Base-by-base conservation (phyloP, 1,140 invertebrate genomes). In the Venustaconcha ellipsiformis region DNA sequence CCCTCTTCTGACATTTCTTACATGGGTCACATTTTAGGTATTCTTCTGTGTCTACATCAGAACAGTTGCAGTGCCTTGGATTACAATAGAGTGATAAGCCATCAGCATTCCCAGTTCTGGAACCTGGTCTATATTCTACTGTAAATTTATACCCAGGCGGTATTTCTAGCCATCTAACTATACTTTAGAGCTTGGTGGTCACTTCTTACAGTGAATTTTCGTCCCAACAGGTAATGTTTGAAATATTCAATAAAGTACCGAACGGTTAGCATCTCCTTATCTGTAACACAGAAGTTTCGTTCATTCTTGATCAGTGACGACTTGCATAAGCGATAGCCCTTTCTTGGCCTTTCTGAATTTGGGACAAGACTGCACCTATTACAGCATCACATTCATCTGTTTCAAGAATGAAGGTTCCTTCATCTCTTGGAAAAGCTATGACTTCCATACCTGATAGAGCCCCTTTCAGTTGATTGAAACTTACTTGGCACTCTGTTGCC, bases 271-370 rank as follows among this genome's bases (percentile, higher is more conserved):
- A 26, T 1, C 26, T 26, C 26, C 26, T 26, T 26, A 26, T 26
- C 26, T 26, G 26, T 26, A 56, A 6, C 83, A 66, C 75, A 80
- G 92, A n/a, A 93, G 14, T 90, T 89, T 74, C 83, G 74, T 82
- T 93, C 90, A 15, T 89, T 76, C n/a, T 59, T 74, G 59, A 60
- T 80, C 0, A 84, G 71, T 14, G 75, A 48, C 57, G 56, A 59
- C 63, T 76, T 12, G 59, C 72, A 73, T 81, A 86, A 2, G 80
- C 79, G 3, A 85, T 78, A 0, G 79, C 73, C 23, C 67, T 26
- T 58, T 82, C 79, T 30, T 62, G 20, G 37, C 26, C 26, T 1
- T 26, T 26, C 26, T 26, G 26, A 26, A 26, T 26, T 2, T 26
- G 26, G 26, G 26, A 26, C 26, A 26, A 2, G 26, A 26, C 26